Evolutionary conservation across 2,113 vertebrate species (phyloP), one percentile per base, ranked within the genome.

Genomic region (Collichthys lucidus): DNA sequence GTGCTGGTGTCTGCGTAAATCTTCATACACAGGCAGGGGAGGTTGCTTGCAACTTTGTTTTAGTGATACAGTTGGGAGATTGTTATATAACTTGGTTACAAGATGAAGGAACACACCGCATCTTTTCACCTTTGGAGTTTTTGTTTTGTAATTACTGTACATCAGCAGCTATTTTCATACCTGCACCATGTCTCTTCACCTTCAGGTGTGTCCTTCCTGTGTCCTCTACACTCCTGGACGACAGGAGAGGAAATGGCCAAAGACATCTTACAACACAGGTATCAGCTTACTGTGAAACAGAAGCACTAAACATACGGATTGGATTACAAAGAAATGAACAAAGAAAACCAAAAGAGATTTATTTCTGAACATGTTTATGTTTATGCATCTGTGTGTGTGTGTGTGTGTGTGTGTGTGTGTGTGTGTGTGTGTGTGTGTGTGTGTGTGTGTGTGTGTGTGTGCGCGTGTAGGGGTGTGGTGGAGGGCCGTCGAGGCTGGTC

Each of bases 181-280:
- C 7, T 50, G 16, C 24, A 61, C 17, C 55, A 0, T 76, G 22
- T 40, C 8, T 26, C 72, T 71, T 84, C 5, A 60, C 9, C 63
- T 63, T 26, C 87, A 99, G 98, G 96, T 16, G 93, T 95, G 59
- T 96, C 95, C 11, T 95, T 98, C 73, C 94, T 96, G 87, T 98
- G 97, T 92, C 97, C 97, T 0, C 83, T 99, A 4, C 96, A 98
- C 83, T 98, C 97, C 59, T 99, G 98, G 98, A 98, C 95, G 11
- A 97, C 95, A 0, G 98, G 97, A n/a, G 98, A 99, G 80, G 96
- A 96, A 49, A 89, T 99, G 83, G 96, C 97, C 16, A 96, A 95
- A 84, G 95, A 97, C 72, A 92, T 99, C 35, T 92, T 99, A 67
- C 95, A 95, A 63, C 95, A 97, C 96, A 98, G 98, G 97, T 99